Percentiles rank a stretch among this genome's conserved stretches.
phyloP scores from a whole-genome alignment of 2,888 invertebrate species.

The Drosophila formosana region DNA sequence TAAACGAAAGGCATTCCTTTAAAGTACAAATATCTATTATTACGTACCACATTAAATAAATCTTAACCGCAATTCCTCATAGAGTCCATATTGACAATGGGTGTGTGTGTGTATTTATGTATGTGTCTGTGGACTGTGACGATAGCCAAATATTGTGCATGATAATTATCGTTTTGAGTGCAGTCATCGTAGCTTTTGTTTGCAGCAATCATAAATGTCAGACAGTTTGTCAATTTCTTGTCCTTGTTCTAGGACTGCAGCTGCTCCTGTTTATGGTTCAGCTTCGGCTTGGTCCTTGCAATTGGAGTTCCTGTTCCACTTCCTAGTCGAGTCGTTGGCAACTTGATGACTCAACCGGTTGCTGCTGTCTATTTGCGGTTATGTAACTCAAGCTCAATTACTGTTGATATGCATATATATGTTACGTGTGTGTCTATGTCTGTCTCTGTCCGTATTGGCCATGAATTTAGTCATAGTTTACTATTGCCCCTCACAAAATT shows the following conservation, averaged over 20 bases:
- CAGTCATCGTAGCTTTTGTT: conserved; percentile 75
- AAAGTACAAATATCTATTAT: too few species aligned
- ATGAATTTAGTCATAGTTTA: conserved; percentile 43
- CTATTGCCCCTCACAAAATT: not conserved
- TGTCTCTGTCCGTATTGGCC: not conserved
- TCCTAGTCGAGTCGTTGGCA: conserved; percentile 23
- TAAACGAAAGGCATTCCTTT: too few species aligned
- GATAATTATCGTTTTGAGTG: conserved; percentile 79
- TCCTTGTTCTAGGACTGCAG: not conserved
- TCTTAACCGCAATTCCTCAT: too few species aligned
- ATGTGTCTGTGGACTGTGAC: conserved; percentile 25
- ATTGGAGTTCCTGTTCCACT: conserved; percentile 7
- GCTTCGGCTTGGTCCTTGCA: not conserved
- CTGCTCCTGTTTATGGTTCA: conserved; percentile 10
- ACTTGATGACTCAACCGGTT: conserved; percentile 73
- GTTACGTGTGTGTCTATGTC: conserved; percentile 19
- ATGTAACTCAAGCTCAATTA: conserved; percentile 73
- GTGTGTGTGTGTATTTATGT: not conserved
- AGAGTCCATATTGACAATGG: too few species aligned
- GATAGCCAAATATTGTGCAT: conserved; percentile 68
- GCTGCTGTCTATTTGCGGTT: conserved; percentile 75
- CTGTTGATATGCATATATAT: conserved; percentile 36
- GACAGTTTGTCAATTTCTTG: conserved; percentile 42
- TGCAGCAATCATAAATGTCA: conserved; percentile 76
- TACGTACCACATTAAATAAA: too few species aligned